Base-by-base conservation (phyloP, 2,113 vertebrate species). In the Serranochromis macrocephalus region DNA sequence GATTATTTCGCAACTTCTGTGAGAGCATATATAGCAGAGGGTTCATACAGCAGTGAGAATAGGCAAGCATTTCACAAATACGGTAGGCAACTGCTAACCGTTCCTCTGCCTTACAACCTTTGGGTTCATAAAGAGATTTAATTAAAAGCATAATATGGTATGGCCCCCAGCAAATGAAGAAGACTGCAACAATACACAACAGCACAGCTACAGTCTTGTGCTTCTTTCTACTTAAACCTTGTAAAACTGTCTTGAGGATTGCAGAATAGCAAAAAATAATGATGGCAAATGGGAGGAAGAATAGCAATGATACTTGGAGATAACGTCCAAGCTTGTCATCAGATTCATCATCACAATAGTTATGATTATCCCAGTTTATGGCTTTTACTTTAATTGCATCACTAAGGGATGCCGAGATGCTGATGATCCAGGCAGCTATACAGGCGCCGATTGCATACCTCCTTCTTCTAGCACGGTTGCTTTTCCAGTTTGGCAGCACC, bases 401-500 rank as follows among this genome's bases (percentile, higher is more conserved):
- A 1, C 88, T 93, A 4, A 96, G 0, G 1, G 95, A 94, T 5
- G 61, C 61, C 0, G 9, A 66, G 61, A 66, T 13, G 33, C 97
- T 95, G 85, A 96, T 87, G 24, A 40, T 1, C 97, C 97, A 97
- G 2, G 93, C 85, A 63, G 29, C 29, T 33, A 63, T 6, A n/a
- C 96, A 96, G n/a, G 90, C 91, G 2, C 84, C 9, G 2, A 88
- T 7, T 3, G 95, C 94, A 7, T 84, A 96, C 31, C 29, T 29
- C 31, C 89, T 84, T 2, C 95, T 96, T 29, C 68, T 92, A 3
- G 29, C 9, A 61, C 3, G 24, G 16, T 87, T 49, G 4, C 83
- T 87, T 0, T 90, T 90, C 85, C 95, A 93, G 0, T 86, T 92
- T 0, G 96, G 93, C 38, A 97, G 91, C 1, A 97, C 96, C 63